Conservation (phyloP, 1,140 invertebrate genomes). For the Brachionus paranguensis region DNA sequence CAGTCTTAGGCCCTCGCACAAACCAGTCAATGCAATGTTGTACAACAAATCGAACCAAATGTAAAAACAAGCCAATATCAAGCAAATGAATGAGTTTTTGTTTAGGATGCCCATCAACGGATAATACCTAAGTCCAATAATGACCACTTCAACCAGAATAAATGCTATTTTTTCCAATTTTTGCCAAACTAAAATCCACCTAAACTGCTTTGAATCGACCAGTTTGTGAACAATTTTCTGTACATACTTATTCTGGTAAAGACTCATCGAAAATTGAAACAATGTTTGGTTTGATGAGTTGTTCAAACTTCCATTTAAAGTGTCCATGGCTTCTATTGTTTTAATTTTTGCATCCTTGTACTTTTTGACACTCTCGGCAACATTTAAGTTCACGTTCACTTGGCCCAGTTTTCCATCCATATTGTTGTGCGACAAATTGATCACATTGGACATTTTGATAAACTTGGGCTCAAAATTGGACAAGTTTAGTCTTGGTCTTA, state of each 20-base stretch:
- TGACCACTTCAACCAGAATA: background rate
- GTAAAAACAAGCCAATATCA: slow-evolving; percentile 1
- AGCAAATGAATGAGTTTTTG: slow-evolving; percentile 2
- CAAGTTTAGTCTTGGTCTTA: slow-evolving; percentile 4
- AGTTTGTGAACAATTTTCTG: slow-evolving; percentile 13
- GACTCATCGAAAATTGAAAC: background rate
- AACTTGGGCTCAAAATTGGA: background rate
- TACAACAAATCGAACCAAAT: slow-evolving; percentile 32
- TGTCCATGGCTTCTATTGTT: background rate
- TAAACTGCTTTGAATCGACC: slow-evolving; percentile 8
- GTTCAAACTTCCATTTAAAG: background rate
- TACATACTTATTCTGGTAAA: slow-evolving; percentile 13
- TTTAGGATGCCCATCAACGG: slow-evolving; percentile 13
- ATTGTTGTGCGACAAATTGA: background rate
- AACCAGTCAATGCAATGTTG: background rate
- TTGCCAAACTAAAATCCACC: background rate
- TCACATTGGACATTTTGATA: background rate
- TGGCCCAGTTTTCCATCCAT: background rate
- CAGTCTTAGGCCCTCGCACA: slow-evolving; percentile 19
- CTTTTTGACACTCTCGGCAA: background rate
- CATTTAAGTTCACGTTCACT: background rate
- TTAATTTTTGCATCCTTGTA: background rate
- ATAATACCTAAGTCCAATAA: slow-evolving; percentile 33
- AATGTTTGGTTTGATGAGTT: slow-evolving; percentile 1
- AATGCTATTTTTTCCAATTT: slow-evolving; percentile 30